Evolutionary conservation across 2,888 invertebrate species (phyloP).

Genomic region (Ferrisia virgata): DNA sequence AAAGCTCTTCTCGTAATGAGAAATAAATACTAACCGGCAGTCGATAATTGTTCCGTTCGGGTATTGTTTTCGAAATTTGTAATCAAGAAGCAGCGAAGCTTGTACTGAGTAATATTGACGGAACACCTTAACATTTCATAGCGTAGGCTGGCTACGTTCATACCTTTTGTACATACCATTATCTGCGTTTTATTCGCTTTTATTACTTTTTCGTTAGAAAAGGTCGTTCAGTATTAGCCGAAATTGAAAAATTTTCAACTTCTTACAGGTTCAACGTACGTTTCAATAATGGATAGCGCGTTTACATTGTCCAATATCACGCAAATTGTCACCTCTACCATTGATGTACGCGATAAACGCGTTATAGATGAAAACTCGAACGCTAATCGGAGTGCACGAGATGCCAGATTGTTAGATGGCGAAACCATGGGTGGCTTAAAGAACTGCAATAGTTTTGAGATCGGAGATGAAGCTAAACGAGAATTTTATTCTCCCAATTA

Average conservation of each 20-base stretch:
- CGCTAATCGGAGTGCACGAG: conserved; percentile 13
- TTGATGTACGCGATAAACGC: background rate
- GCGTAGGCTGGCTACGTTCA: too few relatives aligned
- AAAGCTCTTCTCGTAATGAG: conserved; percentile 4
- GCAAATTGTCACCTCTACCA: background rate
- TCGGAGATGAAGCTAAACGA: conserved; percentile 53
- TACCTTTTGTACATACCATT: background rate
- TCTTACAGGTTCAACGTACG: conserved; percentile 40
- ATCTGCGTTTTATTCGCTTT: background rate
- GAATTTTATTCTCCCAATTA: conserved; percentile 70
- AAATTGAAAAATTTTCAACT: background rate
- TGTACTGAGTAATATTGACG: background rate
- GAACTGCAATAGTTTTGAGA: conserved; percentile 38
- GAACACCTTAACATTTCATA: background rate
- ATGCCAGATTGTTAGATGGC: conserved; percentile 17
- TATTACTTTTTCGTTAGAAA: background rate
- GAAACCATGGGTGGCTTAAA: conserved; percentile 40
- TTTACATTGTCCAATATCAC: background rate
- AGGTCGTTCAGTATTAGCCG: background rate
- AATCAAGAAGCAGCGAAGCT: background rate
- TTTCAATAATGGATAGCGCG: conserved; percentile 27
- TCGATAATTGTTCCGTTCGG: background rate
- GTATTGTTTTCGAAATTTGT: conserved; percentile 10
- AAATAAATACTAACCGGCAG: background rate
- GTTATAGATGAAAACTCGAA: background rate